Conservation (phyloP, 2,113 vertebrate species). For the Hemibates koningsi region DNA sequence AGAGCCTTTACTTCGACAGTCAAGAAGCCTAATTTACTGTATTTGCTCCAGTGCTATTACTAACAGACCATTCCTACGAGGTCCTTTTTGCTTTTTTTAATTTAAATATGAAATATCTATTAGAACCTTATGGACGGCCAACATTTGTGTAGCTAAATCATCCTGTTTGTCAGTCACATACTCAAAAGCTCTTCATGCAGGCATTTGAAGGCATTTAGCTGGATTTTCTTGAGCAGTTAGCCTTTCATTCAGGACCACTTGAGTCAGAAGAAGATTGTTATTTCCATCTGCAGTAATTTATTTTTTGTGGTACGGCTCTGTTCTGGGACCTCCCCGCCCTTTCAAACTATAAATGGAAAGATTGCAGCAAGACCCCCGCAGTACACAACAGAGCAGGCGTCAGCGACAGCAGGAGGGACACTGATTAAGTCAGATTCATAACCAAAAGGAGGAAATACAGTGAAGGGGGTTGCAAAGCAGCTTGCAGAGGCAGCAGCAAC, state of each 20-base stretch:
- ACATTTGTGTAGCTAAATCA: not conserved
- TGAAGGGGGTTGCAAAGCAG: not conserved
- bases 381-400: not conserved
- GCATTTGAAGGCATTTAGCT: not conserved
- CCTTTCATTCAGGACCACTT: not conserved
- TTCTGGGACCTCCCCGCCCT: not conserved
- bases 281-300: not conserved
- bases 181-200: not conserved
- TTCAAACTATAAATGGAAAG: not conserved
- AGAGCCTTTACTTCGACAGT: rapidly evolving
- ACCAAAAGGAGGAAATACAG: not conserved
- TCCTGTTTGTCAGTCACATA: not conserved
- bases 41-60: not conserved
- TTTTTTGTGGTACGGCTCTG: not conserved
- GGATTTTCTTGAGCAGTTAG: not conserved
- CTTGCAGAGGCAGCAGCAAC: not conserved
- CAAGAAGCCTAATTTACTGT: not conserved
- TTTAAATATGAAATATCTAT: not conserved
- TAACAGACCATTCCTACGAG: not conserved
- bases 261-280: not conserved
- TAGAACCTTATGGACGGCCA: not conserved
- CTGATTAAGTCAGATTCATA: rapidly evolving
- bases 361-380: not conserved
- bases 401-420: too few species aligned
- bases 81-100: not conserved